Percentiles rank a stretch among this genome's conserved stretches.
These are phyloP conservation scores for Papilio dardanus DNA, from an alignment of 1,140 invertebrate genomes.

Conservation along the genomic window DNA sequence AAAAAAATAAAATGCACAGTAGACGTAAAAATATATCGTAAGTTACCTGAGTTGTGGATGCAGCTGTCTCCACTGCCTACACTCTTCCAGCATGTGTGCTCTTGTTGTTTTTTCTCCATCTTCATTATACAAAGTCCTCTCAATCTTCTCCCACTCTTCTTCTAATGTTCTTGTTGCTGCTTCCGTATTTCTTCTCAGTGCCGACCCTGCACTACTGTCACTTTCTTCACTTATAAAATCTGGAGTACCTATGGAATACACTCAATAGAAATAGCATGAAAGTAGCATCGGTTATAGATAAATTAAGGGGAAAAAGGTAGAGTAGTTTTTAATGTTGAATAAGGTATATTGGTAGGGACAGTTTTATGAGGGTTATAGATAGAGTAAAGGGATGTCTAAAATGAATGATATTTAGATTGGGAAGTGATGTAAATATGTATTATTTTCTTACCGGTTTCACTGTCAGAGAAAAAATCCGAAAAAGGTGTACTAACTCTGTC, in stretches of 20 bases:
- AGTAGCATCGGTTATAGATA: neutral
- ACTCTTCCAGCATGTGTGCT: constrained; percentile 76
- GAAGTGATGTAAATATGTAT: constrained; percentile 2
- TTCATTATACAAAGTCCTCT: constrained; percentile 78
- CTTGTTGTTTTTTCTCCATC: constrained; percentile 72
- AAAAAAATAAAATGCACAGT: neutral
- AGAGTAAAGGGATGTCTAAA: neutral
- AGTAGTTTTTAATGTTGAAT: too few species aligned
- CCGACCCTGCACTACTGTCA: constrained; percentile 79
- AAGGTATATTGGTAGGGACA: too few species aligned
- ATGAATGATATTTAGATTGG: neutral
- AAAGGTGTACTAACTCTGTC: constrained; percentile 68
- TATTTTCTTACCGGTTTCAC: constrained; percentile 64
- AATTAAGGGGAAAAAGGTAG: neutral
- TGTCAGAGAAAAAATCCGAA: constrained; percentile 75
- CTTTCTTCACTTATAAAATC: constrained; percentile 79
- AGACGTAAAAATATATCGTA: neutral
- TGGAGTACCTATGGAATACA: constrained; percentile 66
- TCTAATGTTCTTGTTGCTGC: constrained; percentile 69
- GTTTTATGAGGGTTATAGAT: too few species aligned
- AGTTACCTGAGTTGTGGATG: constrained; percentile 79
- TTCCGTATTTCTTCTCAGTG: constrained; percentile 70
- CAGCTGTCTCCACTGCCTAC: constrained; percentile 76
- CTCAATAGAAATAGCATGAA: neutral
- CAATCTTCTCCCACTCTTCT: constrained; percentile 78